Evolutionary conservation across 2,797 vertebrate species (phyloP), one percentile per base, ranked within the genome.

Genomic region (Takifugu ocellatus): DNA sequence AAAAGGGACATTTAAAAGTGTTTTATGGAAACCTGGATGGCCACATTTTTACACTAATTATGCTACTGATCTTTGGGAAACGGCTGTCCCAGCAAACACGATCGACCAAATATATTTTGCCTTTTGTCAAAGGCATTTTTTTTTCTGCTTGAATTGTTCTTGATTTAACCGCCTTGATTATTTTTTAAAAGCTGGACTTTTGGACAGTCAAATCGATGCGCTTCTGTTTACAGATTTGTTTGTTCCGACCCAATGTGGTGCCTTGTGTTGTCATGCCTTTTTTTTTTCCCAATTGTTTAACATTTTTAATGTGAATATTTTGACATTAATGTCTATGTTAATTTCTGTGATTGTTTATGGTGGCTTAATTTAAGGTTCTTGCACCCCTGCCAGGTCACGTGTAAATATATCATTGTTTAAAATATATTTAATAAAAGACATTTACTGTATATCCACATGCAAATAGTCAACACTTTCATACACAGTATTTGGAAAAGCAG

Each of bases 241-340:
- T 33, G 8, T 10, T 70, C 68, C 49, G 63, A 63, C 74, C 75
- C 49, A 72, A 82, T 29, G 78, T 63, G 63, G 87, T 90, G 87
- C 87, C 89, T 88, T 90, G 77, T 77, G 55, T 78, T 68, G 36
- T 59, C 33, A 63, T 51, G 27, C 47, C 33, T 1, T 61, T 70
- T 70, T 69, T 33, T 56, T 56, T n/a, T 21, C 21, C 21, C 49
- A 36, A 67, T 68, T 42, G 29, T 26, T 36, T 66, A 67, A 33
- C 42, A 52, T 42, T 79, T 39, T 69, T 25, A 60, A 17, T 51
- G 44, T 61, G 68, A 72, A 51, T 70, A 59, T 49, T 68, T 74
- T 63, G 27, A 56, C 8, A 68, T 27, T 1, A 50, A 61, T 64
- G 9, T 70, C 54, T 7, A 56, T 72, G 17, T 65, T 68, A 55